Base-by-base conservation (phyloP, 1,140 invertebrate species). In the Galleria mellonella region DNA sequence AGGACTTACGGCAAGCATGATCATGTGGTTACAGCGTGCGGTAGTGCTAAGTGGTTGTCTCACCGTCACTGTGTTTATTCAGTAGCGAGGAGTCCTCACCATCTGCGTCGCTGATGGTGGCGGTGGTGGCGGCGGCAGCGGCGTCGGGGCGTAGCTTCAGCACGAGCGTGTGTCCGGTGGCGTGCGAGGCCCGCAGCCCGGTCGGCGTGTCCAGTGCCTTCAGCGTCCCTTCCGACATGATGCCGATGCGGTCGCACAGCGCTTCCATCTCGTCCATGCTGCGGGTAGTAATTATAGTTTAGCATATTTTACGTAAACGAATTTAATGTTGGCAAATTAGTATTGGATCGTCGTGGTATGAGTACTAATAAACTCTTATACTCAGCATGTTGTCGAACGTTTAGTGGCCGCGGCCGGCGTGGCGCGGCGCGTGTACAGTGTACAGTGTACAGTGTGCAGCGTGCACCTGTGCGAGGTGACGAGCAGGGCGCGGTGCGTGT, bases 211-310 rank as follows among this genome's bases (percentile, higher is more conserved):
- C 89, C 51, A 90, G 68, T 39, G 88, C 89, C 9, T 77, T 83
- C 39, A 97, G 87, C 51, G 90, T 81, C 0, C 96, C 96, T 43
- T 89, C 88, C 0, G 92, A 91, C 94, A 97, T 94, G 32, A 97
- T 96, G 4, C 91, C 94, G 32, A 97, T 77, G 38, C 94, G 86
- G 32, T 89, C 87, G 59, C 94, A 96, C 1, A 95, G 83, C 7
- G 91, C 89, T 73, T 95, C 94, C 82, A 93, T 94, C 87, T 97
- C 96, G 77, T 96, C 94, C 94, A 97, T 96, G 57, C 94, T 94
- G 63, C 15, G 17, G 1, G 6, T 8, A 8, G 6, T 10, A 15
- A 35, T 2, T 15, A 35, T 4, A 15, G n/a, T 33, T 29, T 29
- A 9, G 4, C 4, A 9, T 29, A 5, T 29, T 29, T 29, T 29